Base-by-base conservation (phyloP, 2,113 vertebrate species). In the Oreochromis niloticus region DNA sequence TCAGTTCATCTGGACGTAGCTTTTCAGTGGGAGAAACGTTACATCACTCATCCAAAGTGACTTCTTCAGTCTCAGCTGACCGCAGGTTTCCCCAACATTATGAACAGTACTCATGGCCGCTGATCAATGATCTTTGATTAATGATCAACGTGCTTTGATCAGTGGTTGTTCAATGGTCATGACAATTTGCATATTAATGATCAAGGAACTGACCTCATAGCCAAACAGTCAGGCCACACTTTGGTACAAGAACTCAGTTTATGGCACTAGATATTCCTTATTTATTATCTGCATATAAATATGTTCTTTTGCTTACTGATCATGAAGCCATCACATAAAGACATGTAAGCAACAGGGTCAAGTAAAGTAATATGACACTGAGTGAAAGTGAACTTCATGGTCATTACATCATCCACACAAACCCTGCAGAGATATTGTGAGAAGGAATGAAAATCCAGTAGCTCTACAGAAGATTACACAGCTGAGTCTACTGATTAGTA, bases 401-500 rank as follows among this genome's bases (percentile, higher is more conserved):
- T 75, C 71, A 87, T 84, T 79, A 36, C 57, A 75, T 19, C 43
- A 75, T 32, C 43, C 68, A 81, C 75, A 14, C 9, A 30, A 85
- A 30, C 4, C 54, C 85, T 75, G 78, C 73, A 80, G 82, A 80
- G 54, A 46, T 24, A 16, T 5, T 11, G 32, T 7, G 39, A 59
- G 50, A 63, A 55, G 57, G 52, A 80, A 80, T 50, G 9, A 79
- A 75, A 30, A 80, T 68, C 86, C 24, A 36, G 4, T 39, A 50
- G 59, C 75, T 80, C 36, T 12, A 13, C 24, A 82, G 30, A 52
- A 80, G 59, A 90, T 88, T 82, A 61, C 24, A 8, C 27, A 56
- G 16, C 4, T 75, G 54, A 82, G 50, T 84, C 7, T 81, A 85
- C 85, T 63, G 80, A 93, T 89, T 81, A 81, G n/a, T 57, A 81